phyloP scores from a whole-genome alignment of 2,113 vertebrate genomes.

The Hipposideros armiger region DNA sequence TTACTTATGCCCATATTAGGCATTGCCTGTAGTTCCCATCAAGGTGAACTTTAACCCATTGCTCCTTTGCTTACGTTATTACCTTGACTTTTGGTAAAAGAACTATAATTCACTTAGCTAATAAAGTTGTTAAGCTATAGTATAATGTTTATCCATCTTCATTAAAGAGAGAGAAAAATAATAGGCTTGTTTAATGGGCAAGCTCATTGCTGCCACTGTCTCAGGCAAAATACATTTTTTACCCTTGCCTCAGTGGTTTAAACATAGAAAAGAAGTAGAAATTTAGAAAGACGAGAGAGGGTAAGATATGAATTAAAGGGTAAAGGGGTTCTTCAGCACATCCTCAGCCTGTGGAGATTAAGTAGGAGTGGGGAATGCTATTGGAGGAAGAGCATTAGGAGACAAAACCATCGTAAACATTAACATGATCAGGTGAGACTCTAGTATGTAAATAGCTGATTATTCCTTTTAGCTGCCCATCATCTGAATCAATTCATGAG shows the following conservation, averaged over 20 bases:
- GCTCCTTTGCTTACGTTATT: conserved; percentile 15
- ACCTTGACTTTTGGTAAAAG: conserved; percentile 23
- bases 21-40: neutral
- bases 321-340: neutral
- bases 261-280: neutral
- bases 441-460: neutral
- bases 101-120: conserved; percentile 57
- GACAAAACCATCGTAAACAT: neutral
- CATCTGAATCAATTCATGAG: neutral
- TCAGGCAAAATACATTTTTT: conserved; percentile 41
- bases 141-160: conserved; percentile 62
- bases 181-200: conserved; percentile 39
- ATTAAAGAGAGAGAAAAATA: conserved; percentile 63
- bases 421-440: neutral
- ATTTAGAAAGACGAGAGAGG: neutral
- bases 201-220: conserved; percentile 1
- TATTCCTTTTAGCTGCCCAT: neutral
- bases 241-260: conserved; percentile 28
- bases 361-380: neutral
- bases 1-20: conserved; percentile 2
- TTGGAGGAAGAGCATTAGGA: neutral
- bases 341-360: neutral
- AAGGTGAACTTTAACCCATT: conserved; percentile 45
- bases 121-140: conserved; percentile 46
- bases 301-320: neutral